These are phyloP conservation scores for Potorous gilbertii DNA, from an alignment of 2,797 vertebrate genomes.

Conservation along the genomic window DNA sequence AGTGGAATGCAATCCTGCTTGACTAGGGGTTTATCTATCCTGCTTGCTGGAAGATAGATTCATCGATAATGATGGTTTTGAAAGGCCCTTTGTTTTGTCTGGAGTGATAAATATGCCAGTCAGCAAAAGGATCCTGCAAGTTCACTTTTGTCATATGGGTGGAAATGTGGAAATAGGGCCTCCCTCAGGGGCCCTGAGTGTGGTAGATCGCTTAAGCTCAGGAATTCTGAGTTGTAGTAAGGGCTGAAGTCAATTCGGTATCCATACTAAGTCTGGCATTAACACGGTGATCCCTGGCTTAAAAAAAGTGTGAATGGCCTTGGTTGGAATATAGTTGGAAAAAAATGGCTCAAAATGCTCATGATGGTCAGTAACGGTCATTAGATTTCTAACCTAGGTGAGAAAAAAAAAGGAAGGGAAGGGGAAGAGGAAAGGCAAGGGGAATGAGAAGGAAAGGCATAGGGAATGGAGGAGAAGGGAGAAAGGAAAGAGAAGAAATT, in stretches of 20 bases:
- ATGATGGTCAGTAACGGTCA: background rate
- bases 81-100: background rate
- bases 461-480: background rate
- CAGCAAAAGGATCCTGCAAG: background rate
- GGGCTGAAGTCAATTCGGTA: background rate
- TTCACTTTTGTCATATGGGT: background rate
- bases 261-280: background rate
- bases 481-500: background rate
- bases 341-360: background rate
- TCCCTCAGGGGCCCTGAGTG: background rate
- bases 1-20: background rate
- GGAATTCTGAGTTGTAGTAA: background rate
- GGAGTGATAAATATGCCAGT: background rate
- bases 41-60: background rate
- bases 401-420: no score
- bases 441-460: no score
- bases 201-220: background rate
- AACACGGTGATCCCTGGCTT: background rate
- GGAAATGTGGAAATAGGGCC: background rate
- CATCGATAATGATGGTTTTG: background rate
- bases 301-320: background rate
- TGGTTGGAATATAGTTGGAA: background rate
- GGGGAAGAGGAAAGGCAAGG: no score
- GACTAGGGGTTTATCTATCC: background rate
- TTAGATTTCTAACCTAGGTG: background rate